Evolutionary conservation across 1,140 invertebrate species (phyloP), one percentile per base, ranked within the genome.

Genomic region (Megalopta genalis): DNA sequence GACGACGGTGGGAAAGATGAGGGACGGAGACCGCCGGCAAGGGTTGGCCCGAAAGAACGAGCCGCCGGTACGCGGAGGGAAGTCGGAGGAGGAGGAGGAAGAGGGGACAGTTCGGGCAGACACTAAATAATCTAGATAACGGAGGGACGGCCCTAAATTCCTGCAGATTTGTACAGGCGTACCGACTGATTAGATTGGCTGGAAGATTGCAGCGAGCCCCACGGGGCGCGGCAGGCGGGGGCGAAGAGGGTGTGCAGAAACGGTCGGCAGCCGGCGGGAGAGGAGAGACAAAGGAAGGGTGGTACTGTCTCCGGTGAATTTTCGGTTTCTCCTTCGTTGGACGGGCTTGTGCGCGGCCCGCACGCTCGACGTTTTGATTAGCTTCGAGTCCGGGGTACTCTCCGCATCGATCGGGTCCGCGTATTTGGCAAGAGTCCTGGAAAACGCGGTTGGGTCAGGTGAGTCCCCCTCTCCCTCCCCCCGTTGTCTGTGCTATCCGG

Each of bases 61-160:
- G 14, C 12, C 21, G 14, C 25, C 5, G 16, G 12, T 5, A 42
- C 25, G 42, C 32, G 9, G 16, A 73, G 49, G 46, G 65, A 68
- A 52, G 18, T 21, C 52, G 0, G 21, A n/a, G 54, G 39, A 42
- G 32, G 42, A 64, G 42, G 16, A 21, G 60, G 18, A 21, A n/a
- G n/a, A 77, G 77, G 80, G 80, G 83, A 85, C 83, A 83, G 81
- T 60, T 77, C 71, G 73, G 71, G 72, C 73, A 82, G 84, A 86
- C 82, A 77, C 87, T 88, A 88, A 88, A 88, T 88, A 88, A 88
- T 88, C 87, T 86, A 83, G 84, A 88, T 88, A 88, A 88, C 84
- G 84, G 86, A 81, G 87, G 79, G 86, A 82, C 81, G 80, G 72
- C 68, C 80, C 86, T 88, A 88, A 89, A 88, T 88, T 89, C 72